Evolutionary conservation across 2,888 invertebrate species (phyloP), one percentile per base, ranked within the genome.

Genomic region (Ptychoptera albimana): DNA sequence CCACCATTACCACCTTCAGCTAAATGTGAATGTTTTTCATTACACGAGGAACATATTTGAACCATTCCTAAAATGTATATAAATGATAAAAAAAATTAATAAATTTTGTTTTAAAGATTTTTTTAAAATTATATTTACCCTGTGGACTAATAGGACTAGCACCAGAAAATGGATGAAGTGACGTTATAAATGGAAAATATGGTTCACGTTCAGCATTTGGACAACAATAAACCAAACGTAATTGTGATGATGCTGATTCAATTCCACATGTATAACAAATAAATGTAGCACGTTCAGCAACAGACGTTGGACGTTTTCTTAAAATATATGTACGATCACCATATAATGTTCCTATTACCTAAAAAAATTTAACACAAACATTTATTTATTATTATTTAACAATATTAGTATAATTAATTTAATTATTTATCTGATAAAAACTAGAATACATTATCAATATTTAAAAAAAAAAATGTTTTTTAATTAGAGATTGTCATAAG

Each of bases 211-310:
- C 87, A 1, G 81, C 78, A 66, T 87, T 86, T 43, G 82, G 75
- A 60, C 82, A 81, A 66, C 86, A 86, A 65, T 87, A 88, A 46
- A 91, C 74, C 54, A 87, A 74, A 50, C 87, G 73, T 57, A 86
- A 74, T 61, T 82, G 81, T 52, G 82, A 80, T 47, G 82, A 81
- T 47, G 83, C 80, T 58, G 82, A 82, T 59, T 82, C 77, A 53
- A 79, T 74, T 37, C 86, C 85, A 66, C 92, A 92, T 45, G 86
- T 86, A 67, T 88, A 92, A 68, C 92, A 92, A 39, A 89, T 79
- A 65, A 89, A 88, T 43, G 79, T 79, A 40, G 79, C 75, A 11
- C 75, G 73, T 54, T 79, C 77, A 45, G 62, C 58, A 8, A 73
- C 67, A 8, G 74, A 70, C 29, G 79, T 75, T 45, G 81, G 80